A percentile compares a stretch with the other conserved stretches of the same genome.
Conservation (phyloP, 64 coral and sea anemone genomes). For the Anthopleura sola region DNA sequence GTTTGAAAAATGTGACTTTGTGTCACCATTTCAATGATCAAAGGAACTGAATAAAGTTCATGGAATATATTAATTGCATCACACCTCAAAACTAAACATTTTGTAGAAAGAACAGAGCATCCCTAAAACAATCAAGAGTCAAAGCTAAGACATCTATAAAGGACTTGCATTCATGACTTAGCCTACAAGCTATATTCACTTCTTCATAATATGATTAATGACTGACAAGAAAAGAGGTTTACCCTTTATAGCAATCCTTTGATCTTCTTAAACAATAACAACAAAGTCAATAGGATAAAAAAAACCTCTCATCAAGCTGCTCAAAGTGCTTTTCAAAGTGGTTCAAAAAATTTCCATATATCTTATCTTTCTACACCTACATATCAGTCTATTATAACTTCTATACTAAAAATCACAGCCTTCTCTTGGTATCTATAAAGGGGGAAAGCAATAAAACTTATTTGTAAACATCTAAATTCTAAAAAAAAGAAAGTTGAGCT, state of each 20-base stretch:
- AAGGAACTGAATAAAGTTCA: not conserved
- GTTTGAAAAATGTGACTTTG: too few species aligned
- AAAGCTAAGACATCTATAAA: not conserved
- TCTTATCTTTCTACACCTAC: not conserved
- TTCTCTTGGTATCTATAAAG: too few species aligned
- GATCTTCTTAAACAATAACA: conserved; percentile 3
- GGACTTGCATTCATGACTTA: not conserved
- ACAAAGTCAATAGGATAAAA: not conserved
- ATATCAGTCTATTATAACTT: not conserved
- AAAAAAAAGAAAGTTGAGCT: too few species aligned
- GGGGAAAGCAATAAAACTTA: too few species aligned
- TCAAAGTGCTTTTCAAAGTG: not conserved
- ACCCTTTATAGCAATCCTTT: not conserved
- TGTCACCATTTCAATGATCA: not conserved
- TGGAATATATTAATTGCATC: not conserved
- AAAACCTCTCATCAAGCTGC: not conserved
- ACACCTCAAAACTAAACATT: not conserved
- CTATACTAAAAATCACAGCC: not conserved
- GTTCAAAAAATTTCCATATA: conserved; percentile 2
- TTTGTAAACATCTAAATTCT: too few species aligned
- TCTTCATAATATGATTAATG: not conserved
- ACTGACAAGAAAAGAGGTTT: not conserved
- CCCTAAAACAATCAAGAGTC: not conserved
- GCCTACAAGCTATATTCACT: not conserved
- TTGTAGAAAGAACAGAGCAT: not conserved